Base-by-base conservation (phyloP, 2,113 vertebrate species). In the Eidolon helvum region DNA sequence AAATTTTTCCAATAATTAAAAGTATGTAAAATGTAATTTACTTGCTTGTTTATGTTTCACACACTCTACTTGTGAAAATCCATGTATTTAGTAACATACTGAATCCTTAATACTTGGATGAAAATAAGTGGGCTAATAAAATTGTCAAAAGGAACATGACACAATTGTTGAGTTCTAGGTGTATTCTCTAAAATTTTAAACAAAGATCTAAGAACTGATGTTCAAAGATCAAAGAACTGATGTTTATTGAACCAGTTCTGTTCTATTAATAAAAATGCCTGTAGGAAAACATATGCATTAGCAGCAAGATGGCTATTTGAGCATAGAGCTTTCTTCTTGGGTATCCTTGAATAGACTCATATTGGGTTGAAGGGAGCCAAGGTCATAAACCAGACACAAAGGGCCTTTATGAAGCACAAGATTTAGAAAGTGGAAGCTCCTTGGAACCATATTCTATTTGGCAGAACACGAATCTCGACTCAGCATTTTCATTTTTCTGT, bases 391-490 rank as follows among this genome's bases (percentile, higher is more conserved):
- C 40, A 78, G 48, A 84, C 22, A 84, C 26, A 65, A 96, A 91
- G n/a, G 9, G 14, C n/a, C 90, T 22, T 77, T n/a, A n/a, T n/a
- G n/a, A 90, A 94, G 78, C 7, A 61, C 30, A 87, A 89, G 4
- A 9, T 83, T 83, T 93, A 59, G 65, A 92, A 96, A 72, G 87
- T 28, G 45, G 82, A 88, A 80, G n/a, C 10, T 96, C 18, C 40
- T 94, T 91, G 66, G 89, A 94, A 87, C n/a, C 61, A 45, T 66
- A 30, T 75, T 84, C 63, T 86, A 30, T 69, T 93, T 95, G 96
- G 84, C 89, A 96, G 85, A 94, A 95, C 57, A 85, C 50, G 95
- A 74, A 83, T n/a, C n/a, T 57, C 86, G 92, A 90, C n/a, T 96
- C 74, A 92, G 72, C 26, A n/a, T 65, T 95, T 95, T 93, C n/a